Conservation (phyloP, 1,140 invertebrate species). For the Pararge aegeria region DNA sequence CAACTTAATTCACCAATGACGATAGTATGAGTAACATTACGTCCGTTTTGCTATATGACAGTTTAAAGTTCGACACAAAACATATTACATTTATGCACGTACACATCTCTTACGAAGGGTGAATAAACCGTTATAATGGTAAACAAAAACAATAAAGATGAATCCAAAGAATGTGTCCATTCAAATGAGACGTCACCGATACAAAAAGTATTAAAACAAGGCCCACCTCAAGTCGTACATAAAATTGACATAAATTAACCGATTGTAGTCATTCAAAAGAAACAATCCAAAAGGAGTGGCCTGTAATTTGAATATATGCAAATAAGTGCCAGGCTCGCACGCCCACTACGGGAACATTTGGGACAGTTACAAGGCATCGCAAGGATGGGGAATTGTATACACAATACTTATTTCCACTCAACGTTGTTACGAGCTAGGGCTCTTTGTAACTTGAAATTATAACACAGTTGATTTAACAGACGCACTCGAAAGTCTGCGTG, state of each 20-base stretch:
- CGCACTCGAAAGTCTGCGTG: too few species aligned
- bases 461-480: too few species aligned
- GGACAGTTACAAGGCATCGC: conserved; percentile 8
- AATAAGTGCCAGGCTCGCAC: conserved; percentile 30
- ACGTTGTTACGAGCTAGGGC: too few species aligned
- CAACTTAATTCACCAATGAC: too few species aligned
- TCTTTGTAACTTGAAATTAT: too few species aligned
- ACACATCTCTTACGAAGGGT: too few species aligned
- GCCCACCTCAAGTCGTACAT: conserved; percentile 9
- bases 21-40: too few species aligned
- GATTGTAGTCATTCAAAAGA: conserved; percentile 31
- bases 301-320: conserved; percentile 36
- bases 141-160: background rate
- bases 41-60: too few species aligned
- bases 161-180: conserved; percentile 9
- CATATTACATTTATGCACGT: too few species aligned
- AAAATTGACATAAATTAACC: conserved; percentile 36
- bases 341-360: conserved; percentile 25
- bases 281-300: conserved; percentile 38
- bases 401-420: background rate
- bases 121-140: too few species aligned
- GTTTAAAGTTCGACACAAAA: too few species aligned
- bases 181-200: conserved; percentile 16
- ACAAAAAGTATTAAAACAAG: conserved; percentile 16
- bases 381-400: background rate